Conservation (phyloP, 53 echinoderm and acorn worm genomes). For the Luidia sarsii region DNA sequence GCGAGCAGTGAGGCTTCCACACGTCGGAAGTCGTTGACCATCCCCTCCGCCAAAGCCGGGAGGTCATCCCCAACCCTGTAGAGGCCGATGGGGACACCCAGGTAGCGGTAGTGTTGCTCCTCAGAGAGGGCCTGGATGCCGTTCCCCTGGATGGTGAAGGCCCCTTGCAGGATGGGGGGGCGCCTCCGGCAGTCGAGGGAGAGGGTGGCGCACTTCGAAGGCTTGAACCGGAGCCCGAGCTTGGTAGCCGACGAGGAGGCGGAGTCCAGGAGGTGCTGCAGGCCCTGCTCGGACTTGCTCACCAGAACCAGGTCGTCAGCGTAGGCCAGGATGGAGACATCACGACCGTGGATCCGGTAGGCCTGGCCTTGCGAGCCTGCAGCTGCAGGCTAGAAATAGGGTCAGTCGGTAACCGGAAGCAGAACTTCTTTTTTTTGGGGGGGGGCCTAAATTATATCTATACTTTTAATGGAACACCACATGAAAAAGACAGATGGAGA, state of each 20-base stretch:
- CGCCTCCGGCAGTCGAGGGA: slow-evolving; percentile 13
- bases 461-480: too few species aligned
- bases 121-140: slow-evolving; percentile 8
- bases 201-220: background rate
- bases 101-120: slow-evolving; percentile 35
- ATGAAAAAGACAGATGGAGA: too few species aligned
- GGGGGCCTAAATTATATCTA: too few species aligned
- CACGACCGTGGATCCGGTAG: background rate
- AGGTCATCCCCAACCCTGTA: slow-evolving; percentile 18
- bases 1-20: slow-evolving; percentile 30
- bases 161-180: background rate
- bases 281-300: background rate
- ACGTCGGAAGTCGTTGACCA: background rate
- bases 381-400: too few species aligned
- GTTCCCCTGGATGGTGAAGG: background rate
- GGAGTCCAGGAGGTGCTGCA: background rate
- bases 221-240: slow-evolving; percentile 31
- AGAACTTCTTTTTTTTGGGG: too few species aligned
- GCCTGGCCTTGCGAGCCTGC: background rate
- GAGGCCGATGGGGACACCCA: slow-evolving; percentile 41
- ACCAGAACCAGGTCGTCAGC: slow-evolving; percentile 14
- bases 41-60: background rate
- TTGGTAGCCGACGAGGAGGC: slow-evolving; percentile 26
- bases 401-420: too few species aligned
- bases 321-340: slow-evolving; percentile 7